phyloP scores from a whole-genome alignment of 2,113 vertebrate species.

The Silurus glanis region DNA sequence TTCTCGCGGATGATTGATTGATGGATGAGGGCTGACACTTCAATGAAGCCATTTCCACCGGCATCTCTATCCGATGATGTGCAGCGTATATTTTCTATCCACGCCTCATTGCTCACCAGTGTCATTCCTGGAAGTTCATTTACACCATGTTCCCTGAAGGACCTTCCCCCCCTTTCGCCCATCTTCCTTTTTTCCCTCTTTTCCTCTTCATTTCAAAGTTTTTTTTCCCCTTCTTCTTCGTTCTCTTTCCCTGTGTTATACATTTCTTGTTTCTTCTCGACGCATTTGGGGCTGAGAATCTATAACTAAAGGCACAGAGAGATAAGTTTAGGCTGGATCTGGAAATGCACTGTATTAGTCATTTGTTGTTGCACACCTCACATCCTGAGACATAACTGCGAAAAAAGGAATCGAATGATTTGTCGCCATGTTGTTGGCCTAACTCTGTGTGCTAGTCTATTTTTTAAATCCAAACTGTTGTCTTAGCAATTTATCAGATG shows the following conservation, averaged over 20 bases:
- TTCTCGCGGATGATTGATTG: constrained; percentile 99
- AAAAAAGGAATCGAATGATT: constrained; percentile 26
- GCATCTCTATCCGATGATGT: constrained; percentile 99
- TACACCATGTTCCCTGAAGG: constrained; percentile 98
- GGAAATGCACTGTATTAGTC: constrained; percentile 61
- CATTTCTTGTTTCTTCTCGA: constrained; percentile 85
- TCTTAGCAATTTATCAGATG: constrained; percentile 39
- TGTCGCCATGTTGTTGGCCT: constrained; percentile 18
- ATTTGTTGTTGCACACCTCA: constrained; percentile 51
- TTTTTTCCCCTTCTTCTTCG: constrained; percentile 63
- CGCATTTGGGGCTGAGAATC: constrained; percentile 68
- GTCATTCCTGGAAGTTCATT: constrained; percentile 99
- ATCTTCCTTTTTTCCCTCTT: constrained; percentile 49
- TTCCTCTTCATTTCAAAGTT: constrained; percentile 56
- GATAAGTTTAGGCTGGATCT: constrained; percentile 72
- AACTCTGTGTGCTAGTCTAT: not conserved
- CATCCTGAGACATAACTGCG: constrained; percentile 38
- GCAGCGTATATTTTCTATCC: constrained; percentile 99
- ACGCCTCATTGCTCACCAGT: constrained; percentile 99
- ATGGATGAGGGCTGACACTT: constrained; percentile 99
- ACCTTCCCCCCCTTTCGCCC: constrained; percentile 75
- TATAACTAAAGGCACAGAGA: constrained; percentile 72
- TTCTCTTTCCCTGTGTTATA: constrained; percentile 83
- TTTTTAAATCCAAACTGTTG: constrained; percentile 43
- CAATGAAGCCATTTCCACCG: constrained; percentile 99